Conservation (phyloP, 2,888 invertebrate species). For the Drosophila paramelanica region DNA sequence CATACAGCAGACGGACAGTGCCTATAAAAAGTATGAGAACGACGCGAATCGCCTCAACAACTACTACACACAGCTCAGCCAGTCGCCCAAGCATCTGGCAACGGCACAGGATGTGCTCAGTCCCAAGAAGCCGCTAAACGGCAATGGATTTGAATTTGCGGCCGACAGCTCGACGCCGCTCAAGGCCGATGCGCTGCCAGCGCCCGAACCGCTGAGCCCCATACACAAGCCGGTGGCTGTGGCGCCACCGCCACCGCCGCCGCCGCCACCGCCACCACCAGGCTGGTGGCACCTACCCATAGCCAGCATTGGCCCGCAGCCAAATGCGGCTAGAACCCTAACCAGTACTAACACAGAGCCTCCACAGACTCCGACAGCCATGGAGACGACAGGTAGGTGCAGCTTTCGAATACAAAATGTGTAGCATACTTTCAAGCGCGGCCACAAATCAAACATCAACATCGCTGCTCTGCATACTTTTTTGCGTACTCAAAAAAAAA, state of each 20-base stretch:
- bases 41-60: conserved; percentile 84
- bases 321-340: conserved; percentile 54
- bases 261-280: conserved; percentile 77
- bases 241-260: conserved; percentile 56
- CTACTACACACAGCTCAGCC: conserved; percentile 82
- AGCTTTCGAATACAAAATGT: conserved; percentile 10
- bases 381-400: conserved; percentile 62
- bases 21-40: conserved; percentile 84
- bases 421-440: conserved; percentile 63
- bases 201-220: conserved; percentile 62
- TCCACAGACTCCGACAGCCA: conserved; percentile 26
- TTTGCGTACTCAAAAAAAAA: neutral
- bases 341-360: conserved; percentile 57
- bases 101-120: conserved; percentile 60
- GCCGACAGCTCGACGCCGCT: conserved; percentile 50
- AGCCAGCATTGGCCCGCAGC: conserved; percentile 34
- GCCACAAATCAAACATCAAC: conserved; percentile 13
- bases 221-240: conserved; percentile 52
- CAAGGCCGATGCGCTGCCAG: conserved; percentile 52
- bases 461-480: conserved; percentile 45
- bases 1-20: conserved; percentile 73
- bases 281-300: conserved; percentile 71
- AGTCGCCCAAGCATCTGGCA: conserved; percentile 81
- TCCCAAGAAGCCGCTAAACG: conserved; percentile 79
- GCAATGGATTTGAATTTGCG: conserved; percentile 68